phyloP scores from a whole-genome alignment of 2,797 vertebrate genomes.

The Thripadectes ignobilis region DNA sequence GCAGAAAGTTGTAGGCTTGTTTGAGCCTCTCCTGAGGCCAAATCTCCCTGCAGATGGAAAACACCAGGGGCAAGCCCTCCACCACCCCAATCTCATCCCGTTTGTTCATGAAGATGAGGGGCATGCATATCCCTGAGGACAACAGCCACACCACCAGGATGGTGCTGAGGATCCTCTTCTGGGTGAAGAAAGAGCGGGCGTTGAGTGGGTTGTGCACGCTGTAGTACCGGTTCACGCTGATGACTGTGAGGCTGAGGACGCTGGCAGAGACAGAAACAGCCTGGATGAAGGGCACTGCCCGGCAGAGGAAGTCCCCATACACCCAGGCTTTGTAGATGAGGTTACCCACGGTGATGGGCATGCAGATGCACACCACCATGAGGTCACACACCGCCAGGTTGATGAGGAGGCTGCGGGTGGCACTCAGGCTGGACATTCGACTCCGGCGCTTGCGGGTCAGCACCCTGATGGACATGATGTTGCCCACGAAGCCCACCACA shows the following conservation, averaged over 20 bases:
- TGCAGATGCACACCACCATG: constrained; percentile 91
- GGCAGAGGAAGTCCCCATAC: constrained; percentile 89
- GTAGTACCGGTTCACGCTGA: constrained; percentile 91
- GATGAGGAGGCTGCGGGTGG: constrained; percentile 87
- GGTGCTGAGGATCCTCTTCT: constrained; percentile 81
- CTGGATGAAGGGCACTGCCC: constrained; percentile 90
- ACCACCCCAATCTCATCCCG: constrained; percentile 82
- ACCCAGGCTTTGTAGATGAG: constrained; percentile 91
- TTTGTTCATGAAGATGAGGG: constrained; percentile 89
- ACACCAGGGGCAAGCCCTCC: constrained; percentile 77
- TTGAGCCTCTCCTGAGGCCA: constrained; percentile 89
- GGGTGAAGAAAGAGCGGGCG: constrained; percentile 89
- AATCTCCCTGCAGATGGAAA: constrained; percentile 88
- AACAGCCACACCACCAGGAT: constrained; percentile 86
- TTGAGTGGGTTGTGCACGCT: constrained; percentile 87
- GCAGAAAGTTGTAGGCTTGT: constrained; percentile 88
- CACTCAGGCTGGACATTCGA: constrained; percentile 80
- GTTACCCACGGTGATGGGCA: constrained; percentile 90
- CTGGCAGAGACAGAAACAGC: constrained; percentile 89
- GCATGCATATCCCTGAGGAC: constrained; percentile 87
- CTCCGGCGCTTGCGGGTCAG: constrained; percentile 81
- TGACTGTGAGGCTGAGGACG: constrained; percentile 88
- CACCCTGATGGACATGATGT: constrained; percentile 88
- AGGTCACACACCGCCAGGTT: constrained; percentile 91
- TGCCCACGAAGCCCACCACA: constrained; percentile 84